Base-by-base conservation (phyloP, 2,113 vertebrate species). In the Prinia subflava region DNA sequence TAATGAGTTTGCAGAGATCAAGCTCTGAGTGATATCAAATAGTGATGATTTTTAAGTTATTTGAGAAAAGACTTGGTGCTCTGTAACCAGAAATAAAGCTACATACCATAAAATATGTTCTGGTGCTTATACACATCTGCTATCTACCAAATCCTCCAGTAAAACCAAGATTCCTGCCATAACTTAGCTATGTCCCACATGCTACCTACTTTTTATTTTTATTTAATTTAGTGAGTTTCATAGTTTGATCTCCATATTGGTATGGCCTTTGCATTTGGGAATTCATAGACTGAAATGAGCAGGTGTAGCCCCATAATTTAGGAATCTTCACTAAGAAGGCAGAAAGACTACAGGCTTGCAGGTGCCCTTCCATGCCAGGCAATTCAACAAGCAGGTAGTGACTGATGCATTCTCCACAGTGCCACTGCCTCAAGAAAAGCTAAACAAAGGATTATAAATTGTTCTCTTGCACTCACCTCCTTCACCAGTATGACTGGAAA, bases 111-210 rank as follows among this genome's bases (percentile, higher is more conserved):
- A 84, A 78, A 39, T 1, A 4, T n/a, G 1, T 47, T 68, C 22
- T 70, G n/a, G 19, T 5, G 20, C 35, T 70, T 78, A 13, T 4
- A 24, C 0, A 2, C 12, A 10, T 33, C 22, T 56, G 13, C 5
- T 55, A 14, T 20, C 4, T 55, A 42, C 5, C 62, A 80, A 74
- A 41, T 16, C 19, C 12, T 39, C 12, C 1, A 3, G 12, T 27
- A 85, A 31, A 9, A 60, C 12, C 3, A 22, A 68, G 11, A 2
- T 59, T 50, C 53, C 53, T 79, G 9, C 19, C 3, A 2, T 80
- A n/a, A n/a, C 3, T 47, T 44, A 7, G 30, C 20, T 35, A 11
- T 57, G 8, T 30, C 27, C 4, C 12, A 64, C 10, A 41, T 0
- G 4, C 2, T 25, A 82, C 4, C 2, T 81, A 52, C 5, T 37